Evolutionary conservation across 1,140 invertebrate species (phyloP).

Genomic region (Zaprionus taronus): DNA sequence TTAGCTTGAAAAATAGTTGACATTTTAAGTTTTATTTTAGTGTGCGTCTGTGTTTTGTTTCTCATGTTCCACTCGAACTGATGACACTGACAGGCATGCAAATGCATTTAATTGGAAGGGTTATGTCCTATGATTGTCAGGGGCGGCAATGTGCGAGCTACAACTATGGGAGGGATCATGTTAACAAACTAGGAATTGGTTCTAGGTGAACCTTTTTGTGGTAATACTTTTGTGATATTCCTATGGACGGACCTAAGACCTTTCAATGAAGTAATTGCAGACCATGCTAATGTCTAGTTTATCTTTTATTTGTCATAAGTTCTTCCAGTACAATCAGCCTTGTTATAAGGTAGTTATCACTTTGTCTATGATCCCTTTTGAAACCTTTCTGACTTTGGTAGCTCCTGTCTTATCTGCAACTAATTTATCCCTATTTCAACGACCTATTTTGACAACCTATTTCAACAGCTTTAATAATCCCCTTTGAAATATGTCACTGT

Average conservation of each 20-base stretch:
- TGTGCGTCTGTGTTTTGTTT: slow-evolving; percentile 33
- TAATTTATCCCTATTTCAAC: too few species aligned
- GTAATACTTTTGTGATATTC: too few species aligned
- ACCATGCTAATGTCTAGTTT: background rate
- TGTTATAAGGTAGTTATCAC: too few species aligned
- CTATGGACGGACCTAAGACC: too few species aligned
- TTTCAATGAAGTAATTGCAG: too few species aligned
- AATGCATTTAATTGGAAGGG: slow-evolving; percentile 74
- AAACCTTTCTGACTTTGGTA: too few species aligned
- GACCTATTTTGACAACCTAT: background rate
- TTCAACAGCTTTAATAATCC: background rate
- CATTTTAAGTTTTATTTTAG: slow-evolving; percentile 65
- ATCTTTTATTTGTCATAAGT: background rate
- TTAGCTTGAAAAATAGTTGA: slow-evolving; percentile 67
- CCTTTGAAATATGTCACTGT: background rate
- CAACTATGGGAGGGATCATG: background rate
- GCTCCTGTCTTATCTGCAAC: too few species aligned
- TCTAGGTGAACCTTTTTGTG: too few species aligned
- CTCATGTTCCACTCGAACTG: slow-evolving; percentile 34
- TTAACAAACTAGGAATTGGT: too few species aligned
- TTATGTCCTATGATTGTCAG: slow-evolving; percentile 13
- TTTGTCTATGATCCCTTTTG: too few species aligned
- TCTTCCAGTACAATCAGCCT: background rate
- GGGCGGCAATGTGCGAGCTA: background rate
- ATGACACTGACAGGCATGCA: slow-evolving; percentile 77